Evolutionary conservation across 1,140 invertebrate species (phyloP).

Genomic region (Agrypnia vestita): DNA sequence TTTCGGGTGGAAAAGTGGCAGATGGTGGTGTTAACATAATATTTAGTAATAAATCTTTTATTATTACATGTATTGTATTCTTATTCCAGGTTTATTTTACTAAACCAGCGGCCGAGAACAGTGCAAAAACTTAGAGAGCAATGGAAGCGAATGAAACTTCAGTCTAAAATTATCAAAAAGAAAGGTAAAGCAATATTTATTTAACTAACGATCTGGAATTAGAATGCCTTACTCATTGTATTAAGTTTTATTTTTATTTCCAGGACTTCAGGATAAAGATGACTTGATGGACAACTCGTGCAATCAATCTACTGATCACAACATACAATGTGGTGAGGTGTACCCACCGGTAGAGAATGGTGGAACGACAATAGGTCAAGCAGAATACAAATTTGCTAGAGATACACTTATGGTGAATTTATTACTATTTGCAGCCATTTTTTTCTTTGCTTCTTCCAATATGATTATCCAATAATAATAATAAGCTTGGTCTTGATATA

Average conservation of each 20-base stretch:
- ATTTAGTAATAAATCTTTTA: background rate
- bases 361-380: constrained; percentile 39
- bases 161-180: constrained; percentile 53
- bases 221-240: background rate
- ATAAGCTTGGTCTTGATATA: no score
- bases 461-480: no score
- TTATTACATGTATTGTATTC: background rate
- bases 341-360: constrained; percentile 47
- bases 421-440: background rate
- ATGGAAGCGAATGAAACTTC: constrained; percentile 59
- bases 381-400: constrained; percentile 54
- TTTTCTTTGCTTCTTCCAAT: no score
- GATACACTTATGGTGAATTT: constrained; percentile 52
- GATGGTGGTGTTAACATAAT: background rate
- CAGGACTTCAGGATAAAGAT: constrained; percentile 46
- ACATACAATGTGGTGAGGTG: constrained; percentile 29
- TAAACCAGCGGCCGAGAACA: constrained; percentile 54
- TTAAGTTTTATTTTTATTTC: background rate
- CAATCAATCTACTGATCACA: background rate
- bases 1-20: no score
- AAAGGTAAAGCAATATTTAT: constrained; percentile 38
- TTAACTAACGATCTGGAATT: background rate
- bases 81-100: constrained; percentile 54
- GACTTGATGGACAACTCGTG: constrained; percentile 34
- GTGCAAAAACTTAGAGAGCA: constrained; percentile 60